Percentiles rank a stretch among this genome's conserved stretches.
phyloP scores from a whole-genome alignment of 2,797 vertebrate genomes.

The Caiman crocodilus region DNA sequence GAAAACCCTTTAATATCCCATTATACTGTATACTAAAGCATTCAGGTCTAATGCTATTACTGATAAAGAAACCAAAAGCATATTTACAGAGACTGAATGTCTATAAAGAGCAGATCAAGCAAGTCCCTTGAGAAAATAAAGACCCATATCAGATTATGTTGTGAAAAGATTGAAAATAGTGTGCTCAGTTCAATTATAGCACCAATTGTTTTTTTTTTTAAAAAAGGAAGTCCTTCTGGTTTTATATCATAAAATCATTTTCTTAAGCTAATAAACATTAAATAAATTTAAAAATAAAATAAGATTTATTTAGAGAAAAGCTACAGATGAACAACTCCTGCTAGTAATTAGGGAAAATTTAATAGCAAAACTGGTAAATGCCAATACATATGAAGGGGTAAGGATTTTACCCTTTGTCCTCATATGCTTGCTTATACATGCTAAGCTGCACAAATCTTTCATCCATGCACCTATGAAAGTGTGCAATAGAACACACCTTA shows the following conservation, averaged over 20 bases:
- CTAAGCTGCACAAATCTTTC: neutral
- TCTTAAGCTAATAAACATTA: conserved; percentile 74
- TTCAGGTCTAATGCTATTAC: conserved; percentile 75
- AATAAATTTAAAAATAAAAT: conserved; percentile 76
- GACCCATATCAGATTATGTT: conserved; percentile 77
- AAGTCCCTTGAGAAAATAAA: conserved; percentile 78
- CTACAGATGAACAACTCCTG: conserved; percentile 64
- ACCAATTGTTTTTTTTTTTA: conserved; percentile 59
- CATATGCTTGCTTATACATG: conserved; percentile 18
- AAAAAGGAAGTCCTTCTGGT: conserved; percentile 69
- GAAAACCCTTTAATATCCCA: conserved; percentile 63
- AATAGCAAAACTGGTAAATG: conserved; percentile 68
- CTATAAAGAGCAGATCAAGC: conserved; percentile 78
- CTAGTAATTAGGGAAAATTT: conserved; percentile 76
- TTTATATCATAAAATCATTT: conserved; percentile 72
- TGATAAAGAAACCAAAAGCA: conserved; percentile 79
- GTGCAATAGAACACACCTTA: conserved; percentile 8
- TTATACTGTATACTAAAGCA: conserved; percentile 67
- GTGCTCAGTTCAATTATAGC: conserved; percentile 72
- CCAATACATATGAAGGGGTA: conserved; percentile 33
- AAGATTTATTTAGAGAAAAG: conserved; percentile 69
- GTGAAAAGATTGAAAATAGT: conserved; percentile 67
- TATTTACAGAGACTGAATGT: conserved; percentile 80
- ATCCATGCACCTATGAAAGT: neutral
- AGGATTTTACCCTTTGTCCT: conserved; percentile 33